These are phyloP conservation scores for Herpetotheres cachinnans DNA, from an alignment of 2,113 vertebrate genomes.

Conservation along the genomic window DNA sequence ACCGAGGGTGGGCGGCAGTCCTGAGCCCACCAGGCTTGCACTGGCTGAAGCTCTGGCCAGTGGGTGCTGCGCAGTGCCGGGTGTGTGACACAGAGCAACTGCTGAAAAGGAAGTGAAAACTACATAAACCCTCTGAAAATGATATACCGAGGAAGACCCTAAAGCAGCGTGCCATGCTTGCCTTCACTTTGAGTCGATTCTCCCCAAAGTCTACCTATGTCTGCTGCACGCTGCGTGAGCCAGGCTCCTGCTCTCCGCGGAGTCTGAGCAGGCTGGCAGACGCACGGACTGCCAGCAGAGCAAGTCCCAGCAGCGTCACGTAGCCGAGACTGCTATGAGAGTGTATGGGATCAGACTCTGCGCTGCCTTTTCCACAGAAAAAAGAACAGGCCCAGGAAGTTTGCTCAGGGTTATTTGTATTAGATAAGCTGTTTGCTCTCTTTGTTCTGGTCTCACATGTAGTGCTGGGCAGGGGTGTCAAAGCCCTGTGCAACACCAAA, in stretches of 20 bases:
- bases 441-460: background rate
- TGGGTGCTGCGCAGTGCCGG: background rate
- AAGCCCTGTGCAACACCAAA: background rate
- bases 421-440: slow-evolving; percentile 51
- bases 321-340: background rate
- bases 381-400: slow-evolving; percentile 44
- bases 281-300: background rate
- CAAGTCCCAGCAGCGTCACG: background rate
- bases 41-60: no score
- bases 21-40: background rate
- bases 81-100: accelerated
- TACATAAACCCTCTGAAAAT: background rate
- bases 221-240: accelerated
- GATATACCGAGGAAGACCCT: accelerated
- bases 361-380: background rate
- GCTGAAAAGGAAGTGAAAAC: background rate
- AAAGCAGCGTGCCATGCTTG: background rate
- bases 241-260: background rate
- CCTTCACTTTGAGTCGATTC: background rate
- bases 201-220: accelerated
- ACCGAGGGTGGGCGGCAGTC: background rate
- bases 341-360: background rate
- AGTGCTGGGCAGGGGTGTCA: background rate
- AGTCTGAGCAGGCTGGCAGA: background rate
- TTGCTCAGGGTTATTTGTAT: slow-evolving; percentile 39